phyloP scores from a whole-genome alignment of 1,140 invertebrate species.

The Hypothenemus hampei region DNA sequence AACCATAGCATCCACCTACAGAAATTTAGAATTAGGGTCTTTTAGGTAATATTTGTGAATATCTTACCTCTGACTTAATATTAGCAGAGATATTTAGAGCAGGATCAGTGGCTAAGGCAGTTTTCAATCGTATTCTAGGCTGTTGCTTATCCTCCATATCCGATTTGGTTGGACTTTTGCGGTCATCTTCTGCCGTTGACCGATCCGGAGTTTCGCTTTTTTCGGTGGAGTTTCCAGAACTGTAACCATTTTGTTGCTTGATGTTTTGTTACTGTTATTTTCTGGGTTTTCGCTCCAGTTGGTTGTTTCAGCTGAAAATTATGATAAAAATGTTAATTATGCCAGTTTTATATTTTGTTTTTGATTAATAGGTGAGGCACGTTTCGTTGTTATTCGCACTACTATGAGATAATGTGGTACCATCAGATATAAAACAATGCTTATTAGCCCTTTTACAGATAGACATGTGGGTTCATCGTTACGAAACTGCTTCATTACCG shows the following conservation, averaged over 20 bases:
- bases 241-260: conserved; percentile 21
- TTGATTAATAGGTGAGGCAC: no score
- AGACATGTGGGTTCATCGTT: conserved; percentile 1
- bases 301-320: conserved; percentile 51
- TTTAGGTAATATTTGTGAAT: background rate
- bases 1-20: conserved; percentile 39
- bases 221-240: conserved; percentile 35
- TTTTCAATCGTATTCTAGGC: conserved; percentile 68
- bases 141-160: conserved; percentile 49
- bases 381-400: no score
- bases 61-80: conserved; percentile 39
- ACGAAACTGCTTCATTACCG: conserved; percentile 16
- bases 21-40: background rate
- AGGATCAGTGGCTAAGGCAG: conserved; percentile 73
- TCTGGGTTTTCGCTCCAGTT: conserved; percentile 53
- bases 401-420: no score
- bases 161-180: conserved; percentile 28
- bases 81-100: conserved; percentile 52
- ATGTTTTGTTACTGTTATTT: conserved; percentile 5
- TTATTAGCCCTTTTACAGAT: no score
- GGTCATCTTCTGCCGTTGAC: conserved; percentile 37
- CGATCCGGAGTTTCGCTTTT: conserved; percentile 41
- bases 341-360: no score
- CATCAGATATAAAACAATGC: no score
- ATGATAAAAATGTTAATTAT: conserved; percentile 20